Evolutionary conservation across 2,888 invertebrate genomes (phyloP).

Genomic region (Nymphalis urticae): DNA sequence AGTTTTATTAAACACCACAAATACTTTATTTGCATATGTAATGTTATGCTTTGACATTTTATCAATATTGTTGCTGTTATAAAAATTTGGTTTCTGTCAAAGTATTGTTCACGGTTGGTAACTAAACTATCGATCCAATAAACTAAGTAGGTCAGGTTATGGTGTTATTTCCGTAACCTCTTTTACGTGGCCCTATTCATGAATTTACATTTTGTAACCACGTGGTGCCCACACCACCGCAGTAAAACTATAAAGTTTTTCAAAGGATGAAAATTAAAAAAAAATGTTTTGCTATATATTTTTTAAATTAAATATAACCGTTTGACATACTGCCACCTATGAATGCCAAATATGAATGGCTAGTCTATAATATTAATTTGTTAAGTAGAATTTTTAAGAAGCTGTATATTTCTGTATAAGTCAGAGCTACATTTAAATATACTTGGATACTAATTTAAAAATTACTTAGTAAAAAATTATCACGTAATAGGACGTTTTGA

Average conservation of each 20-base stretch:
- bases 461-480: slow-evolving; percentile 25
- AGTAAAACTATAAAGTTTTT: not conserved
- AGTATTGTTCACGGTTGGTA: slow-evolving; percentile 21
- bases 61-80: not conserved
- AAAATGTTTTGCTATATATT: no score
- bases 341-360: no score
- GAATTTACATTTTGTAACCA: slow-evolving; percentile 27
- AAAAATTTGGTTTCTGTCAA: slow-evolving; percentile 17
- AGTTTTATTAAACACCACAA: no score
- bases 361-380: no score
- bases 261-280: not conserved
- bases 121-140: slow-evolving; percentile 47
- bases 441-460: slow-evolving; percentile 11
- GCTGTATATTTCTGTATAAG: no score
- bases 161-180: slow-evolving; percentile 44
- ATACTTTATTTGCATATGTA: no score
- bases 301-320: no score
- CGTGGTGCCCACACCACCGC: slow-evolving; percentile 6
- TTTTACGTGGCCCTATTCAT: slow-evolving; percentile 39
- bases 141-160: slow-evolving; percentile 49
- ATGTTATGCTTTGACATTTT: not conserved
- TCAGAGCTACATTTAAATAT: not conserved
- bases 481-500: slow-evolving; percentile 19
- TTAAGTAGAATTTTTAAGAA: no score
- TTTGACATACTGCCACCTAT: no score